phyloP scores from a whole-genome alignment of 92 coral and sea anemone species.

The Actinostola sp. region DNA sequence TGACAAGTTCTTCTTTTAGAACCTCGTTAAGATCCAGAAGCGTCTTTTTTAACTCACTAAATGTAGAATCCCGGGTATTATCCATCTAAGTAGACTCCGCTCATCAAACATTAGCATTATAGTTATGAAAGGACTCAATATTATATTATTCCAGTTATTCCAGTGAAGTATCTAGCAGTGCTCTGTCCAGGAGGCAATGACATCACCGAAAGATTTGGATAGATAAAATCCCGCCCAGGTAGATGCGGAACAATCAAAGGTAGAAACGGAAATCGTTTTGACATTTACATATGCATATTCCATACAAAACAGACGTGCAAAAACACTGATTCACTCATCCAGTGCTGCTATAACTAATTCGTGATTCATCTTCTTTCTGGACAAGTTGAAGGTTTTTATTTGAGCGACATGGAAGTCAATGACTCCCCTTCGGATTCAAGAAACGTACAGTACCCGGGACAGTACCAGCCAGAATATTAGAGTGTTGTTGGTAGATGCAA shows the following conservation, averaged over 20 bases:
- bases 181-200: background rate
- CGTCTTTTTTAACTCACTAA: background rate
- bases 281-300: background rate
- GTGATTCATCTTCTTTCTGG: too few species aligned
- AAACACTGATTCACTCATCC: too few species aligned
- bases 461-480: background rate
- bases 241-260: constrained; percentile 7
- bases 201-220: background rate
- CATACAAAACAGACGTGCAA: background rate
- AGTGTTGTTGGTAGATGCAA: background rate
- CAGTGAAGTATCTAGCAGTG: background rate
- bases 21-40: constrained; percentile 3
- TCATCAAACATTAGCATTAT: too few species aligned
- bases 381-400: too few species aligned
- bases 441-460: background rate
- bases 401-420: background rate
- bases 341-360: too few species aligned
- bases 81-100: too few species aligned
- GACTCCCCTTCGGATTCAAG: background rate
- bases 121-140: constrained; percentile 1
- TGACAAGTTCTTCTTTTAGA: background rate
- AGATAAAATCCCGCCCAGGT: background rate
- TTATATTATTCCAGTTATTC: background rate
- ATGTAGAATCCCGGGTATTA: background rate
- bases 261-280: constrained; percentile 7